Base-by-base conservation (phyloP, 2,888 invertebrate genomes). In the Exocentrus adspersus region DNA sequence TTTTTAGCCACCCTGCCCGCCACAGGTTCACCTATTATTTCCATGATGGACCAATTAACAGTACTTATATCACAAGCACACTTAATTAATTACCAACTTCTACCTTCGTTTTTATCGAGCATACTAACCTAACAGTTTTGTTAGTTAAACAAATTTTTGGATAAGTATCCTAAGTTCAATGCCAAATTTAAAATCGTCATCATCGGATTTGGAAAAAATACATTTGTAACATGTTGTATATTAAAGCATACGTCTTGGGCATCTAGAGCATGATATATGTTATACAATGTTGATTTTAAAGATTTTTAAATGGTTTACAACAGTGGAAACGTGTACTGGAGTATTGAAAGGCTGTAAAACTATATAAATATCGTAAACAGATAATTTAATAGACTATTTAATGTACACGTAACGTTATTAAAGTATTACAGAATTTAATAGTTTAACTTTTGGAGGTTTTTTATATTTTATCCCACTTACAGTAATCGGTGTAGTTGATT, bases 131-230 rank as follows among this genome's bases (percentile, higher is more conserved):
- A 46, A 28, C 19, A 46, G 45, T 17, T 57, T 46, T 46, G 56
- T 45, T 57, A 21, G 56, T 46, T 57, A 57, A 57, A 57, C 56
- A 45, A 19, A 20, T 42, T 57, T 57, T 46, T 45, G 56, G 45
- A 32, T 57, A 19, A 24, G 56, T 32, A 45, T 46, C 10, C 32
- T 24, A 30, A 24, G 45, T 57, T 46, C 46, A 45, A 46, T 57
- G 56, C 56, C 56, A 57, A 57, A 32, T 57, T 45, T 57, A 28
- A 28, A 32, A 32, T 45, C 56, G 56, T 57, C 56, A 57, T 28
- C 19, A 14, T 32, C 16, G 14, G 16, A 32, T 53, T 19, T 7
- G 42, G 53, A 7, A 41, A 52, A 51, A 30, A 37, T 52, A 37
- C 48, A 16, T 4, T 17, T 16, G 16, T 32, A 16, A 24, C 24